These are phyloP conservation scores for Guaruba guarouba DNA, from an alignment of 2,113 vertebrate genomes.

Conservation along the genomic window DNA sequence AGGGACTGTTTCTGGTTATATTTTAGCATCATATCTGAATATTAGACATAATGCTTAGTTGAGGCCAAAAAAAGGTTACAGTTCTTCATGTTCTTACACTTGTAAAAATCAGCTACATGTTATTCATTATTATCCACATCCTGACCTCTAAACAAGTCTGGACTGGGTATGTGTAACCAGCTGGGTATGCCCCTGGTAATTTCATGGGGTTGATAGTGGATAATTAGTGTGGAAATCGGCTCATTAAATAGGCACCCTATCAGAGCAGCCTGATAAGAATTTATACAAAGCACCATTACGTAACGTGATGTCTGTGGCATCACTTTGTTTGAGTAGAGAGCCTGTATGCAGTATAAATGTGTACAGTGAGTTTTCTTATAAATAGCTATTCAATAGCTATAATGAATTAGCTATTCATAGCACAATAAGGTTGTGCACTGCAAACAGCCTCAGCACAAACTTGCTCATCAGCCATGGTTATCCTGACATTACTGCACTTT, in stretches of 20 bases:
- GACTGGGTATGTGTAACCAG: background rate
- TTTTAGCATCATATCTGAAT: background rate
- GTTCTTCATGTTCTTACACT: background rate
- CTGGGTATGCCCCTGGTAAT: background rate
- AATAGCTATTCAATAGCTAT: background rate
- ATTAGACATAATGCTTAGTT: background rate
- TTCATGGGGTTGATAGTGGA: background rate
- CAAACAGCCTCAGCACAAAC: background rate
- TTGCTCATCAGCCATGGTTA: background rate
- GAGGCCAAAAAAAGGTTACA: background rate
- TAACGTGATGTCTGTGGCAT: background rate
- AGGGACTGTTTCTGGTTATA: background rate
- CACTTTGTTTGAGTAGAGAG: background rate
- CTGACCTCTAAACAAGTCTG: background rate
- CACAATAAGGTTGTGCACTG: background rate
- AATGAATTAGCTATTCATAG: no score
- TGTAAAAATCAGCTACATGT: background rate
- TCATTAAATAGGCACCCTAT: background rate
- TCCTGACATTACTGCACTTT: accelerated
- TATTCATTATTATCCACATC: background rate
- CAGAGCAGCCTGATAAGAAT: background rate
- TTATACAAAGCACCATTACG: background rate
- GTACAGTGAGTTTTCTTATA: background rate
- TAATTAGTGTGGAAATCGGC: background rate
- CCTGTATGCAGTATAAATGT: background rate